Percentiles rank a stretch among this genome's conserved stretches.
These are phyloP conservation scores for Glandiceps talaboti DNA, from an alignment of 53 echinoderm and acorn worm genomes.

Conservation along the genomic window DNA sequence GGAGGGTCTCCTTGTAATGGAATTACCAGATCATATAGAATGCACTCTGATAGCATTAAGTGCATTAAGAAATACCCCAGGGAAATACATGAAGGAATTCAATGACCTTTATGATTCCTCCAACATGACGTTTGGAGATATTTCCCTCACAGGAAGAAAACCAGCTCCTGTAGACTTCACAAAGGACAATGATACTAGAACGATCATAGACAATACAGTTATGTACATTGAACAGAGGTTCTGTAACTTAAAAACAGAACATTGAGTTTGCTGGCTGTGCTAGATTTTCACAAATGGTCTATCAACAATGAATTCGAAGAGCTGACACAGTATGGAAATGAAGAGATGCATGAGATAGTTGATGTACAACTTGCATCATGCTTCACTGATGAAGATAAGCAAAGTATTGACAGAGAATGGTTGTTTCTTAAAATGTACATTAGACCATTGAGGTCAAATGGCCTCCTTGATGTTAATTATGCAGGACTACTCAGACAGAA, in stretches of 20 bases:
- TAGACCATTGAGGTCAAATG: not conserved
- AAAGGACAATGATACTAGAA: not conserved
- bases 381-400: not conserved
- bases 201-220: not conserved
- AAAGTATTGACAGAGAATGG: not conserved
- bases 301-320: not conserved
- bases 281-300: not conserved
- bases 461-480: not conserved
- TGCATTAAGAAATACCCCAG: not conserved
- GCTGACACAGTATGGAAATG: not conserved
- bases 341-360: not conserved
- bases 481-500: not conserved
- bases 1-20: not conserved
- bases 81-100: not conserved
- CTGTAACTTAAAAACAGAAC: not conserved
- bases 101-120: not conserved
- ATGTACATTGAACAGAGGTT: not conserved
- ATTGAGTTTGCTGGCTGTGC: not conserved
- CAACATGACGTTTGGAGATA: not conserved
- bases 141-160: not conserved
- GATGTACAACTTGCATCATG: not conserved
- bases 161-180: not conserved
- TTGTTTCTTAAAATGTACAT: not conserved
- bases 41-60: not conserved
- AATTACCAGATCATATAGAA: not conserved